Evolutionary conservation across 2,888 invertebrate species (phyloP).

Genomic region (Cosmia trapezina): DNA sequence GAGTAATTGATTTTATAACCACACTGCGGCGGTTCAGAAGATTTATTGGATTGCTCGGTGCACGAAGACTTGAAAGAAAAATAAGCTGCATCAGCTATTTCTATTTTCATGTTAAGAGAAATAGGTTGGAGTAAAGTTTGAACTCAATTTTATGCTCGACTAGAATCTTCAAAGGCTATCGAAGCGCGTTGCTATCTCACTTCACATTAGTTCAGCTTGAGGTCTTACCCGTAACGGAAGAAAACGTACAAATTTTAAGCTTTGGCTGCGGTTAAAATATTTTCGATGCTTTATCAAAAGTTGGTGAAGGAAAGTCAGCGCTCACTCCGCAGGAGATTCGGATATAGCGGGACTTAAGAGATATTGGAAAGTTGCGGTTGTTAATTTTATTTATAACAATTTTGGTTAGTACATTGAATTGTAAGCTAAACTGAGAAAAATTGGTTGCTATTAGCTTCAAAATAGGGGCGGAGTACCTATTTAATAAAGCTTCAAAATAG

Average conservation of each 20-base stretch:
- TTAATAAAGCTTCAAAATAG: not conserved
- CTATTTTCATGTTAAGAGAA: constrained; percentile 39
- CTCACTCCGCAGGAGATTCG: not conserved
- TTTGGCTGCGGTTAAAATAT: constrained; percentile 29
- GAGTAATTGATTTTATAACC: constrained; percentile 13
- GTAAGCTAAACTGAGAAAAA: not conserved
- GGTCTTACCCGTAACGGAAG: constrained; percentile 27
- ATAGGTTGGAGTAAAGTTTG: constrained; percentile 37
- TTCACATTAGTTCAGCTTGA: constrained; percentile 47
- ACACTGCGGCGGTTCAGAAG: constrained; percentile 2
- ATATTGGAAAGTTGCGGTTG: not conserved
- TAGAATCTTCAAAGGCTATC: constrained; percentile 45
- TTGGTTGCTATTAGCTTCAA: too few species aligned
- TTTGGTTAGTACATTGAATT: constrained; percentile 1
- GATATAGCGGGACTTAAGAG: not conserved
- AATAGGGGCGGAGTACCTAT: not conserved
- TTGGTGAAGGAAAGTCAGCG: not conserved
- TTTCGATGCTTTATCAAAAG: constrained; percentile 35
- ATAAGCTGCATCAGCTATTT: constrained; percentile 34
- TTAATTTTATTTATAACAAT: constrained; percentile 14
- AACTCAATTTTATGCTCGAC: constrained; percentile 51
- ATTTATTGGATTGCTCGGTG: constrained; percentile 2
- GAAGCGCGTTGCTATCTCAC: constrained; percentile 33
- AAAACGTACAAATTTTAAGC: constrained; percentile 29
- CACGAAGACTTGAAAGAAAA: constrained; percentile 1